Percentiles rank a stretch among this genome's conserved stretches.
phyloP scores from a whole-genome alignment of 2,888 invertebrate genomes.

The Nematopogon swammerdamellus region DNA sequence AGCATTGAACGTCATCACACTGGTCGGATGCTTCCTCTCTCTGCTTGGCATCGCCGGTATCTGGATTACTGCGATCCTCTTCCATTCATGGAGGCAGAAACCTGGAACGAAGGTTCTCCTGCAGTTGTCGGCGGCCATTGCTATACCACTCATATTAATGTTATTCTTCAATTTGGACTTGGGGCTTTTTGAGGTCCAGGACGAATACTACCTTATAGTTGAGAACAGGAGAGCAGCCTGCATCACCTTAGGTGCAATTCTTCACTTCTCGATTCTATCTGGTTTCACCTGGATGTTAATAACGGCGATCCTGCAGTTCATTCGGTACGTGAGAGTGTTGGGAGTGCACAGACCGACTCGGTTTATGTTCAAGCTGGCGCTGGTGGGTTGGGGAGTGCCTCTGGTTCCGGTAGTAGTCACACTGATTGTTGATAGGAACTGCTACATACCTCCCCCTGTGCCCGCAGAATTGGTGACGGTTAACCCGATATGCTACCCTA shows the following conservation, averaged over 20 bases:
- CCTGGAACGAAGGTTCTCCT: constrained; percentile 64
- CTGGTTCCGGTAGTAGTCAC: constrained; percentile 48
- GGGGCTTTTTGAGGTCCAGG: constrained; percentile 21
- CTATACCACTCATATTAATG: constrained; percentile 53
- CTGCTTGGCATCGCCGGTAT: constrained; percentile 56
- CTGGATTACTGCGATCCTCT: constrained; percentile 54
- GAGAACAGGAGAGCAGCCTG: constrained; percentile 35
- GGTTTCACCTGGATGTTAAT: constrained; percentile 73
- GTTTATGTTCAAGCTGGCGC: constrained; percentile 60
- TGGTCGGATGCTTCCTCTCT: constrained; percentile 58
- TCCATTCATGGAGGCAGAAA: constrained; percentile 59
- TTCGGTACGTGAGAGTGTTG: constrained; percentile 64
- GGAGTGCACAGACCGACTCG: constrained; percentile 54
- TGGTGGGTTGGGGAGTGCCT: constrained; percentile 64
- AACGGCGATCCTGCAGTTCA: constrained; percentile 64
- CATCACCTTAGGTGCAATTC: constrained; percentile 55
- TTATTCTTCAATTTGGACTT: constrained; percentile 32
- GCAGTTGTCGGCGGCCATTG: constrained; percentile 60
- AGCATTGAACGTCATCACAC: constrained; percentile 55
- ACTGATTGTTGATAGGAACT: constrained; percentile 37
- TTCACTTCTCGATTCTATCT: constrained; percentile 66
- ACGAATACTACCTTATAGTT: constrained; percentile 19
- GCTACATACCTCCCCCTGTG: constrained; percentile 32
- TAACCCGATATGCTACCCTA: constrained; percentile 51
- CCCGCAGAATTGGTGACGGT: constrained; percentile 12